A percentile compares a stretch with the other conserved stretches of the same genome.
phyloP scores from a whole-genome alignment of 2,113 vertebrate genomes.

The Phalacrocorax aristotelis region DNA sequence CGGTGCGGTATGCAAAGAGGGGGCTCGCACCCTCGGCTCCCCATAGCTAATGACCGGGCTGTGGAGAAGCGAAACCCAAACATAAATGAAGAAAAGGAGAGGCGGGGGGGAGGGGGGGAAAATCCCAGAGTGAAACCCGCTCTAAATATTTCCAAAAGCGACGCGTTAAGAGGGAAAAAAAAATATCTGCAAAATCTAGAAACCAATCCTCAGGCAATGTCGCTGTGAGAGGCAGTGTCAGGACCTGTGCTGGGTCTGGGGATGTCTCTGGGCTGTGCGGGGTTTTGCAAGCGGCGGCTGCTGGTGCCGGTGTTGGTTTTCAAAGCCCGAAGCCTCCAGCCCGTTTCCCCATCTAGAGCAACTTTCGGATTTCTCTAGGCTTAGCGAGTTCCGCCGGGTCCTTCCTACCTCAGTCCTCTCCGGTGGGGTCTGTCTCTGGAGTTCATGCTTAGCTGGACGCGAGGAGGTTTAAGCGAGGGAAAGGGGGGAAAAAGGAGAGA shows the following conservation, averaged over 20 bases:
- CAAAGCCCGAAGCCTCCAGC: conserved; percentile 31
- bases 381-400: neutral
- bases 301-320: conserved; percentile 18
- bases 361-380: conserved; percentile 8
- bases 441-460: conserved; percentile 54
- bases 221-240: neutral
- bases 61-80: neutral
- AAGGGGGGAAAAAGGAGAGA: neutral
- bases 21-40: neutral
- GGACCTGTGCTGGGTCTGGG: neutral
- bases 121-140: neutral
- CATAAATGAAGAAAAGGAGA: neutral
- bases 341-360: neutral
- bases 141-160: neutral
- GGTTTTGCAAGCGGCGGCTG: neutral
- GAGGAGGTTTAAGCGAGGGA: conserved; percentile 39
- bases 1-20: neutral
- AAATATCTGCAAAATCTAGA: neutral
- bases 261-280: neutral
- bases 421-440: conserved; percentile 54
- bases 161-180: neutral
- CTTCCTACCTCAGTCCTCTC: conserved; percentile 66
- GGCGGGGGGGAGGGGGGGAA: fast-evolving
- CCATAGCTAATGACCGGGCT: neutral
- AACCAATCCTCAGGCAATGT: neutral